Conservation (phyloP, 2,888 invertebrate species). For the Cephus sareptanus region DNA sequence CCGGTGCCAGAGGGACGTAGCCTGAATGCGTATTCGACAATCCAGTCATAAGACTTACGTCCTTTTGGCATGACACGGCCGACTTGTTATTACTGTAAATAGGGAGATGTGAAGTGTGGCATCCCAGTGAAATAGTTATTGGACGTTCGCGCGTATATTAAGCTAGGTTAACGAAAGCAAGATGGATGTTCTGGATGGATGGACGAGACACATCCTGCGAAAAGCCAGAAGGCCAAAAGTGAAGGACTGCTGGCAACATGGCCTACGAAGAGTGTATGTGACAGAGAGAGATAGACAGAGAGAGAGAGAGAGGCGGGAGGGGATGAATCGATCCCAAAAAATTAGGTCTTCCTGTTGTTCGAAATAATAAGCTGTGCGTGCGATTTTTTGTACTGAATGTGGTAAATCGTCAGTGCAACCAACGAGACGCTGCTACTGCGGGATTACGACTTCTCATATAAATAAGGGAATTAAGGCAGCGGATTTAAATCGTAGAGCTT, state of each 20-base stretch:
- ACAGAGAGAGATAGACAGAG: not conserved
- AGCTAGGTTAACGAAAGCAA: not conserved
- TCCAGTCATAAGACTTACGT: not conserved
- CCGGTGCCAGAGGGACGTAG: not conserved
- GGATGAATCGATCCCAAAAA: not conserved
- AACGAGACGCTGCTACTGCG: not conserved
- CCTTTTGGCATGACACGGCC: not conserved
- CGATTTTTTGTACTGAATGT: not conserved
- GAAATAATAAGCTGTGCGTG: not conserved
- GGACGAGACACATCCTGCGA: not conserved
- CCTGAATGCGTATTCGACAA: not conserved
- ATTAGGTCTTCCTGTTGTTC: slow-evolving; percentile 3
- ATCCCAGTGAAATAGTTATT: not conserved
- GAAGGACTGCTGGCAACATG: not conserved
- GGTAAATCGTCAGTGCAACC: not conserved
- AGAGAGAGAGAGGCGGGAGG: not conserved
- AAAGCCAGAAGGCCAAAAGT: not conserved
- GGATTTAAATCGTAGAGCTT: not conserved
- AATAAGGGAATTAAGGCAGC: not conserved
- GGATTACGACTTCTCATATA: not conserved
- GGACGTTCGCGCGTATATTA: not conserved
- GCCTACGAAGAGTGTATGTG: not conserved
- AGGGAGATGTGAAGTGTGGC: slow-evolving; percentile 1
- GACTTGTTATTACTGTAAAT: slow-evolving; percentile 26
- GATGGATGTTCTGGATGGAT: not conserved